Conservation (phyloP, 2,888 invertebrate genomes). For the Apotomis capreana region DNA sequence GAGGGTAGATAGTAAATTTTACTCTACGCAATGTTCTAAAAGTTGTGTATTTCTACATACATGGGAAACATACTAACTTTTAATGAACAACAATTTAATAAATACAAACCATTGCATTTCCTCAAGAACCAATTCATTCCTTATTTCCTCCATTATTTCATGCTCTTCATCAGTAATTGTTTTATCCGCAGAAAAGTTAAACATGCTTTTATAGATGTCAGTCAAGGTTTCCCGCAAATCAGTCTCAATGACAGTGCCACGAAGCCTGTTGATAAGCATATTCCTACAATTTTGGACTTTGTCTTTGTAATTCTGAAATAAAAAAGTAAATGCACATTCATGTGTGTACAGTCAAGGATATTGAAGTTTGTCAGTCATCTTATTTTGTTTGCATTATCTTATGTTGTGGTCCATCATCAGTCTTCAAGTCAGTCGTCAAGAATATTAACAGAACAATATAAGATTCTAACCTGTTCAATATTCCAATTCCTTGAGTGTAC, state of each 20-base stretch:
- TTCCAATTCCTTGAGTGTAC: no score
- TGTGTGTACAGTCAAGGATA: not conserved
- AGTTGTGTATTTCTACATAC: no score
- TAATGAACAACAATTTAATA: not conserved
- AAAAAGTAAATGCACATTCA: conserved; percentile 15
- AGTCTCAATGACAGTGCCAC: conserved; percentile 57
- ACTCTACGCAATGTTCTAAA: no score
- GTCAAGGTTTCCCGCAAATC: conserved; percentile 64
- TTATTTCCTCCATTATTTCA: conserved; percentile 65
- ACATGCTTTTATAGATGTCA: conserved; percentile 69
- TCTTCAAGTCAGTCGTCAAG: no score
- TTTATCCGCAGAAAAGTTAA: conserved; percentile 54
- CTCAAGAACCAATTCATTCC: conserved; percentile 72
- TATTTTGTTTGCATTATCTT: no score
- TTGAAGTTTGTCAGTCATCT: no score
- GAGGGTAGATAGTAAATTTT: no score
- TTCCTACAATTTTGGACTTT: conserved; percentile 71
- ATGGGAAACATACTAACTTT: no score
- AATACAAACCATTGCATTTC: conserved; percentile 71
- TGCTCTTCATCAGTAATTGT: conserved; percentile 64
- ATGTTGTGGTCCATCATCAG: no score
- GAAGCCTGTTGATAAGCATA: conserved; percentile 67
- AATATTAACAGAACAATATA: no score
- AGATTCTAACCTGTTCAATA: no score
- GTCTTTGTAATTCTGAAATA: conserved; percentile 68